A percentile compares a stretch with the other conserved stretches of the same genome.
phyloP scores from a whole-genome alignment of 2,888 invertebrate genomes.

The Calameuta filiformis region DNA sequence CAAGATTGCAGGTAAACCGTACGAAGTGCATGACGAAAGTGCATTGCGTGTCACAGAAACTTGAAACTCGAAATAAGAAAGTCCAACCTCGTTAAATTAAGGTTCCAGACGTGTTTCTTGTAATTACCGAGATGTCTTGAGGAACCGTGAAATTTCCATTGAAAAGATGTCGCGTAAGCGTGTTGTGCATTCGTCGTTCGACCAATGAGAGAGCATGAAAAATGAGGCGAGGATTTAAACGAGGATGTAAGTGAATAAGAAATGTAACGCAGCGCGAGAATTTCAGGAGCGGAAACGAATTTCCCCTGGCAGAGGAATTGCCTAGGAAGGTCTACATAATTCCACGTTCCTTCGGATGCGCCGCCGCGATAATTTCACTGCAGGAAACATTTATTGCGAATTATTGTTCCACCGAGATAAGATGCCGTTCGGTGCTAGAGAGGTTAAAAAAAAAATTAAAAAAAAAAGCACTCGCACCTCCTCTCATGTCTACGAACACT shows the following conservation, averaged over 20 bases:
- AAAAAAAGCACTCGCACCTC: background rate
- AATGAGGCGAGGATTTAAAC: background rate
- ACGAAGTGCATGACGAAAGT: background rate
- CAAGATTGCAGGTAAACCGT: background rate
- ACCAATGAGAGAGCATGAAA: background rate
- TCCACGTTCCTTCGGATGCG: slow-evolving; percentile 14
- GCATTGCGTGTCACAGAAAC: background rate
- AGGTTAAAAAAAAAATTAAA: background rate
- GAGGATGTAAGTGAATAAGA: background rate
- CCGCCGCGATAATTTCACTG: slow-evolving; percentile 6
- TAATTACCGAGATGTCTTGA: background rate
- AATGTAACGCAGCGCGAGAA: background rate
- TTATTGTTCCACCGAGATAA: slow-evolving; percentile 8
- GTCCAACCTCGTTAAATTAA: background rate
- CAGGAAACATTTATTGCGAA: slow-evolving; percentile 21
- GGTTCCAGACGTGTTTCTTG: background rate
- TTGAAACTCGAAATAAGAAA: background rate
- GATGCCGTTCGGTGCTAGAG: background rate
- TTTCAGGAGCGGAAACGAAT: slow-evolving; percentile 21
- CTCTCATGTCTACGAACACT: background rate
- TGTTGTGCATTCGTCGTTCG: background rate
- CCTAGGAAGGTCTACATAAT: slow-evolving; percentile 1
- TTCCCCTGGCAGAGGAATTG: background rate
- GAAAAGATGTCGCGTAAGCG: background rate
- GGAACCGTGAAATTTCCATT: background rate